Evolutionary conservation across 2,888 invertebrate genomes (phyloP).

Genomic region (Agelastica alni): DNA sequence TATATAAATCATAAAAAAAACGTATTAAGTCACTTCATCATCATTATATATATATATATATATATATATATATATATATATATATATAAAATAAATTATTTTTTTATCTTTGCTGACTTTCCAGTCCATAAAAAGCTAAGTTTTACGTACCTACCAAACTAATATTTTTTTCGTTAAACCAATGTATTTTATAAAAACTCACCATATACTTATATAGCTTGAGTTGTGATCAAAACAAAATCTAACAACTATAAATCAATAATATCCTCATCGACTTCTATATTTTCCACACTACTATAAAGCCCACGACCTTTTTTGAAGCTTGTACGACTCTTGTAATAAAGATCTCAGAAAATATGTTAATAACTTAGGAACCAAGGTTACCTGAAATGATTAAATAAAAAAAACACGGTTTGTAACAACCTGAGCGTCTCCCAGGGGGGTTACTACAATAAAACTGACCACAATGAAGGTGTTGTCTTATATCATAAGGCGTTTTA

Average conservation of each 20-base stretch:
- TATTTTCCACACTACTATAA: neutral
- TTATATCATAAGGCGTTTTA: slow-evolving; percentile 12
- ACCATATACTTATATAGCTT: too few relatives aligned
- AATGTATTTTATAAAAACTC: too few relatives aligned
- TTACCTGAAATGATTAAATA: slow-evolving; percentile 46
- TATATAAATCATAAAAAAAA: too few relatives aligned
- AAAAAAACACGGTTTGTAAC: slow-evolving; percentile 14
- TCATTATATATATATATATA: too few relatives aligned
- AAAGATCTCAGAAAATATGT: slow-evolving; percentile 49
- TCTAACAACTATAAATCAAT: neutral
- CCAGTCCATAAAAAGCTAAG: too few relatives aligned
- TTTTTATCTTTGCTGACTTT: too few relatives aligned
- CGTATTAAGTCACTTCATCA: too few relatives aligned
- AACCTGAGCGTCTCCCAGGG: slow-evolving; percentile 15
- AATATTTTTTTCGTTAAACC: too few relatives aligned
- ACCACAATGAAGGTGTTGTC: slow-evolving; percentile 20
- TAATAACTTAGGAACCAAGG: slow-evolving; percentile 46
- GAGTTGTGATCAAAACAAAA: too few relatives aligned
- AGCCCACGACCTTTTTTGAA: slow-evolving; percentile 18
- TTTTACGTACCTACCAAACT: too few relatives aligned
- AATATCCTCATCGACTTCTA: neutral
- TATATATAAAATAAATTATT: too few relatives aligned
- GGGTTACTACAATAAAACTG: slow-evolving; percentile 13
- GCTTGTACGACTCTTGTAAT: slow-evolving; percentile 40
- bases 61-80: too few relatives aligned